Base-by-base conservation (phyloP, 2,113 vertebrate species). In the Channa maculata region DNA sequence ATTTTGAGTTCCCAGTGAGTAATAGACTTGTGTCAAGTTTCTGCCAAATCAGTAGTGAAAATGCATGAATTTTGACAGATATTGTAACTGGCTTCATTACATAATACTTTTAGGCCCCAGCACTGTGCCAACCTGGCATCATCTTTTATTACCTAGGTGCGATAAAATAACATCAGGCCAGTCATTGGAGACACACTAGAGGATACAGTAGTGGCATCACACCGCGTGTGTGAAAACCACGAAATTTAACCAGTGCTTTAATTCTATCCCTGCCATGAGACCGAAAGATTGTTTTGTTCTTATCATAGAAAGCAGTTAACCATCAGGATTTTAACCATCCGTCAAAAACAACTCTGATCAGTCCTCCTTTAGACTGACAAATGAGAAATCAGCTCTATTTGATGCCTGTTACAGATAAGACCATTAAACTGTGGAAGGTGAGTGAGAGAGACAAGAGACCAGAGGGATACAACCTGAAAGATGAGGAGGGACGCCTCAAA, bases 401-500 rank as follows among this genome's bases (percentile, higher is more conserved):
- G 14, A 14, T 68, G 5, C 37, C 57, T 83, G 55, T 59, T 36
- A 66, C 89, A 99, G 98, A 99, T 94, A 99, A 99, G 95, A 99
- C 98, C 63, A 96, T 99, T 91, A 99, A 99, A 85, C 86, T 99
- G 89, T 99, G 97, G 98, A 98, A 99, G 91, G 96, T 99, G 71
- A 97, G 96, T 3, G 96, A 99, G 84, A 92, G 97, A 76, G 97
- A 99, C 90, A 97, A 98, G 89, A 95, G 97, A 88, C 98, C 98
- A 0, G 98, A 98, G 71, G 98, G 98, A 39, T 99, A 99, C 86
- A 99, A 99, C 94, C 94, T 99, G 85, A 99, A 99, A 91, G 98
- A 99, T 86, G 97, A 99, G 92, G 98, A 98, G 88, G 98, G 98
- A 44, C 96, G 96, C 13, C 83, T 98, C 14, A 99, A 99, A 91